Percentiles rank a stretch among this genome's conserved stretches.
Conservation (phyloP, 2,113 vertebrate genomes). For the Neotoma lepida region DNA sequence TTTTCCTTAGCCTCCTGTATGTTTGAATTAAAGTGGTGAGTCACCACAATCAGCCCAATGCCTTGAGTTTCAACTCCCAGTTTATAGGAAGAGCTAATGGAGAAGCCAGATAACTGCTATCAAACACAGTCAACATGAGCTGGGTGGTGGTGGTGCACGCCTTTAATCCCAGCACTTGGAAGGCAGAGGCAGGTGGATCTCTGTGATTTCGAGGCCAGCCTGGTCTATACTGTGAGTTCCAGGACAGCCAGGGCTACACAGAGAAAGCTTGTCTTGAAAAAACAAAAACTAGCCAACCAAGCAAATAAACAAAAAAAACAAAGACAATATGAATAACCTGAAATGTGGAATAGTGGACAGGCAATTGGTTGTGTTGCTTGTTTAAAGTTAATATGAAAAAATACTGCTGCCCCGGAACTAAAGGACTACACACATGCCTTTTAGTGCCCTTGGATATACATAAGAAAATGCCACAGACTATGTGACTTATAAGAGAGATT, state of each 20-base stretch:
- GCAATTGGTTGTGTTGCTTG: neutral
- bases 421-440: neutral
- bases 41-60: neutral
- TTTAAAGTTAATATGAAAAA: neutral
- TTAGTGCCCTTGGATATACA: neutral
- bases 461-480: neutral
- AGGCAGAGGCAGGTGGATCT: no score
- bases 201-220: no score
- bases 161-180: no score
- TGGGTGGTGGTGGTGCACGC: no score
- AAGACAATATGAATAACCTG: neutral
- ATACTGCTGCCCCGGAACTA: neutral
- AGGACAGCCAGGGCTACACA: no score
- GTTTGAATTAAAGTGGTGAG: neutral
- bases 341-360: neutral
- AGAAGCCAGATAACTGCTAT: neutral
- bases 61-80: neutral
- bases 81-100: neutral
- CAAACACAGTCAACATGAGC: neutral
- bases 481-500: neutral
- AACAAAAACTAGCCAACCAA: no score
- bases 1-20: neutral
- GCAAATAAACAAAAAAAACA: no score
- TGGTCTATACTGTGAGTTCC: no score
- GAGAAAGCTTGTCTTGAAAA: no score